Conservation (phyloP, 1,140 invertebrate genomes). For the Oryzaephilus surinamensis region DNA sequence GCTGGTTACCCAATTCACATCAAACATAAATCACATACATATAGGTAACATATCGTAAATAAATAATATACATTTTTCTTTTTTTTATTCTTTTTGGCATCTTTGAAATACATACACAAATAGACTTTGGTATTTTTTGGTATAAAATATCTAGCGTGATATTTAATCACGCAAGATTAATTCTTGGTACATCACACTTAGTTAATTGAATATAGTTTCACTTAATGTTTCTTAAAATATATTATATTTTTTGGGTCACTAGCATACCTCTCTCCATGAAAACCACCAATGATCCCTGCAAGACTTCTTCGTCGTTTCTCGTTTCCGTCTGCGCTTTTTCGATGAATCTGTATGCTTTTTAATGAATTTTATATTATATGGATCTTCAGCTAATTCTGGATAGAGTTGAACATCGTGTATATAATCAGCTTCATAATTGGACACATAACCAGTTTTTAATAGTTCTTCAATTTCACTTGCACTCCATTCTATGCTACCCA, state of each 20-base stretch:
- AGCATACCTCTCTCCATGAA: constrained; percentile 44
- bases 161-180: constrained; percentile 19
- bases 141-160: constrained; percentile 35
- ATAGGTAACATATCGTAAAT: constrained; percentile 45
- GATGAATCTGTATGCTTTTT: constrained; percentile 60
- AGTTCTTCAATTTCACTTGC: constrained; percentile 71
- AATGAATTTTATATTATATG: constrained; percentile 83
- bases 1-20: constrained; percentile 18
- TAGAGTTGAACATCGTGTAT: constrained; percentile 80
- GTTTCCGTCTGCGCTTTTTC: constrained; percentile 53
- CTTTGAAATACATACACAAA: constrained; percentile 51
- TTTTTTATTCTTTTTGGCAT: constrained; percentile 41
- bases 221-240: constrained; percentile 16
- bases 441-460: constrained; percentile 67
- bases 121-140: constrained; percentile 53
- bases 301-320: constrained; percentile 36
- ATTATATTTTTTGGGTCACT: constrained; percentile 26
- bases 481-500: constrained; percentile 62
- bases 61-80: constrained; percentile 39
- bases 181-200: constrained; percentile 36
- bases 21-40: constrained; percentile 37
- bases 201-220: constrained; percentile 34
- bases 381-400: constrained; percentile 89
- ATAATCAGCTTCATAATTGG: constrained; percentile 82
- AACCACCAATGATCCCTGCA: constrained; percentile 39